These are phyloP conservation scores for Epizoanthus ramosus DNA, from an alignment of 92 coral and sea anemone species.

Conservation along the genomic window DNA sequence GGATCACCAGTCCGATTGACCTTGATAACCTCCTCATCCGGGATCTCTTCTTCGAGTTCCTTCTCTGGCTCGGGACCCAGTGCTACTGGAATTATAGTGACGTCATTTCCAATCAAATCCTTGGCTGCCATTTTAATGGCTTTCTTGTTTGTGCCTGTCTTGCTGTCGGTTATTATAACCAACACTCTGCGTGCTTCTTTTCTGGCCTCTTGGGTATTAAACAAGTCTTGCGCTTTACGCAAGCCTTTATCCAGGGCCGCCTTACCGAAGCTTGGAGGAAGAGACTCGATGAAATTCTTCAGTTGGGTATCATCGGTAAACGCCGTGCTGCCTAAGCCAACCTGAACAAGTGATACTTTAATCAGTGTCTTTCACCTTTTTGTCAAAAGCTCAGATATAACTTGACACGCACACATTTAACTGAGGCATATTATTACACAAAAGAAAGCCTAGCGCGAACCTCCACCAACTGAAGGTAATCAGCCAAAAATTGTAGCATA, in stretches of 20 bases:
- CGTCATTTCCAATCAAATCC: conserved; percentile 44
- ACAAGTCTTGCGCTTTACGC: conserved; percentile 61
- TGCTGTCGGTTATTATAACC: conserved; percentile 78
- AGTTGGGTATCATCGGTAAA: conserved; percentile 54
- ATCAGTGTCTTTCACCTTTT: too few species aligned
- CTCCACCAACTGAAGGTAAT: background rate
- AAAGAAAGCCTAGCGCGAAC: too few species aligned
- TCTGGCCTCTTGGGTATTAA: conserved; percentile 66
- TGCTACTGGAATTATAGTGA: conserved; percentile 84
- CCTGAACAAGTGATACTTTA: background rate
- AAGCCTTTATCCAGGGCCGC: conserved; percentile 71
- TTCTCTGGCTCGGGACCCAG: conserved; percentile 68
- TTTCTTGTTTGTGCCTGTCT: conserved; percentile 71
- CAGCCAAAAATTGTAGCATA: too few species aligned
- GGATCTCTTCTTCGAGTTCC: conserved; percentile 70
- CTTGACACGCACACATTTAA: too few species aligned
- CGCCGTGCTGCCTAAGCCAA: conserved; percentile 53
- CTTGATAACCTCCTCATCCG: conserved; percentile 64
- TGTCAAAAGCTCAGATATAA: too few species aligned
- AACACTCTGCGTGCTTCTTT: conserved; percentile 81
- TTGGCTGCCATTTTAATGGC: conserved; percentile 72
- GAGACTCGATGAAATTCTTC: conserved; percentile 51
- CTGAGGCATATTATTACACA: too few species aligned
- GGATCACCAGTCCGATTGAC: conserved; percentile 55
- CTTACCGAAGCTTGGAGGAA: conserved; percentile 53